Evolutionary conservation across 1,140 invertebrate genomes (phyloP).

Genomic region (Nixonia krombeini): DNA sequence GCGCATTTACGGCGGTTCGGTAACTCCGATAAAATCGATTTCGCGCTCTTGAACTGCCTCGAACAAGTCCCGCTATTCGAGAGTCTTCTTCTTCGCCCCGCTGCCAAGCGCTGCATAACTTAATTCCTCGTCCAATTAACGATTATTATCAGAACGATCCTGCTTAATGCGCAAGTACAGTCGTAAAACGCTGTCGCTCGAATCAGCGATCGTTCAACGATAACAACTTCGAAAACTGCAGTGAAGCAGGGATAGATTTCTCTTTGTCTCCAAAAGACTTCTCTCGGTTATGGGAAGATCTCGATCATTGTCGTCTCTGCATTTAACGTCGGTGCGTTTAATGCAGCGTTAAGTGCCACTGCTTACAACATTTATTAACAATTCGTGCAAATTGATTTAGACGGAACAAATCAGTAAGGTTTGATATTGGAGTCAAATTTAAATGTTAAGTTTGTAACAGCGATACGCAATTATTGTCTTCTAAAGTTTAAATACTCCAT

Average conservation of each 20-base stretch:
- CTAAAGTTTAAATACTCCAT: too few species aligned
- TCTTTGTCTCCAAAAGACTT: conserved; percentile 27
- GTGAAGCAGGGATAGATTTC: conserved; percentile 25
- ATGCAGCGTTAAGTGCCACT: background rate
- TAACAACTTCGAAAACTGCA: conserved; percentile 20
- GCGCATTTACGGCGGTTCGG: conserved; percentile 22
- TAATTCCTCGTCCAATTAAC: conserved; percentile 46
- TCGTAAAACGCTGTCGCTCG: conserved; percentile 39
- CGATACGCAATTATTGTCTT: too few species aligned
- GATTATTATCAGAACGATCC: conserved; percentile 43
- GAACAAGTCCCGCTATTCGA: conserved; percentile 16
- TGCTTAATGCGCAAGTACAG: conserved; percentile 45
- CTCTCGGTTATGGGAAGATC: conserved; percentile 2
- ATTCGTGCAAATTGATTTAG: too few species aligned
- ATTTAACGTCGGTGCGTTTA: background rate
- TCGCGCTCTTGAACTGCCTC: conserved; percentile 21
- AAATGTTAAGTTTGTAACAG: too few species aligned
- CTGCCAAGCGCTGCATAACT: conserved; percentile 28
- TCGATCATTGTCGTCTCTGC: background rate
- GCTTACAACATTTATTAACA: too few species aligned
- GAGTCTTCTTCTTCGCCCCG: conserved; percentile 6
- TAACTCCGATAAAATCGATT: conserved; percentile 37
- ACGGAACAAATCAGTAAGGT: too few species aligned
- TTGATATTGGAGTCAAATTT: too few species aligned
- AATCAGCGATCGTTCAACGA: conserved; percentile 28